A percentile compares a stretch with the other conserved stretches of the same genome.
These are phyloP conservation scores for Bicyclus anynana DNA, from an alignment of 1,140 invertebrate species.

Conservation along the genomic window DNA sequence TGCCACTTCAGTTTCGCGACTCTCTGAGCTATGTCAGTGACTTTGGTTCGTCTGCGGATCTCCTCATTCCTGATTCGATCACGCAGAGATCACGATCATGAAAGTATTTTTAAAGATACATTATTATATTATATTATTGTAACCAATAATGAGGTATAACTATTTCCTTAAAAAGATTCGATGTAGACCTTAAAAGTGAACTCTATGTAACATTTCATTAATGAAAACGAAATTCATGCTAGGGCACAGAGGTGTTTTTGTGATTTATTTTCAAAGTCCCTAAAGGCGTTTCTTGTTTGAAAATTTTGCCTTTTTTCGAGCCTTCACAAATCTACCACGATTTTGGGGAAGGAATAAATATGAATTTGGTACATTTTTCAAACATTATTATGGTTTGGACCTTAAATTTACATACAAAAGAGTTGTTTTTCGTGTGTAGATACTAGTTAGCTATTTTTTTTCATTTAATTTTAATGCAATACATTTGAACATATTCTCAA, in stretches of 20 bases:
- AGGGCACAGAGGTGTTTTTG: neutral
- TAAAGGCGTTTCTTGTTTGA: neutral
- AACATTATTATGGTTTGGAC: neutral
- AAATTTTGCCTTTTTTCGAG: neutral
- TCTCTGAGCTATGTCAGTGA: no score
- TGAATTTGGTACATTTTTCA: neutral
- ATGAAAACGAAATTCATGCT: neutral
- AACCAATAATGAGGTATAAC: no score
- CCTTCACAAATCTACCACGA: neutral
- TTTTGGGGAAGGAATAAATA: neutral
- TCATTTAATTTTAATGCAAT: neutral
- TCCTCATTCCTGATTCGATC: no score
- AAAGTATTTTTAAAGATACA: no score
- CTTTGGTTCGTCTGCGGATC: no score
- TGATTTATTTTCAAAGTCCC: slow-evolving; percentile 1
- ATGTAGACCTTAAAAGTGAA: no score
- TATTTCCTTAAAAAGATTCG: no score
- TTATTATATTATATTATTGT: no score
- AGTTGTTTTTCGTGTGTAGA: neutral
- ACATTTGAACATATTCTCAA: no score
- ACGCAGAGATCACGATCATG: no score
- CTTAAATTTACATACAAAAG: neutral
- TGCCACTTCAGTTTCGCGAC: no score
- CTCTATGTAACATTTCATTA: neutral
- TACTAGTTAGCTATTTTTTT: neutral